Evolutionary conservation across 2,797 vertebrate species (phyloP).

Genomic region (Xenentodon cancila): DNA sequence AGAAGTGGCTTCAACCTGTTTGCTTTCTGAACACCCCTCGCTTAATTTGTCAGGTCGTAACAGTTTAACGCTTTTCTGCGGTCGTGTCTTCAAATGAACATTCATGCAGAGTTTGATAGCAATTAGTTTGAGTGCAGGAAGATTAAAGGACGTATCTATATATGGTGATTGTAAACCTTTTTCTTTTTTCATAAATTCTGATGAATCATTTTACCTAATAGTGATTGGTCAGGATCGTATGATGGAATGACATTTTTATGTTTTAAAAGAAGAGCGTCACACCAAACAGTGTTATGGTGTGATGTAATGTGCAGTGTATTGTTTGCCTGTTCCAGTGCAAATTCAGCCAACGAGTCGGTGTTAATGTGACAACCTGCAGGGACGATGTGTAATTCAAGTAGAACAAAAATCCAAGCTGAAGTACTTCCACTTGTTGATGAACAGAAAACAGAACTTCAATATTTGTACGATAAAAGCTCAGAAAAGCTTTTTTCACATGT

Average conservation of each 20-base stretch:
- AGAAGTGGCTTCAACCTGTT: conserved; percentile 53
- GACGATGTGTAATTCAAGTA: conserved; percentile 58
- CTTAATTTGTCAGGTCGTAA: conserved; percentile 51
- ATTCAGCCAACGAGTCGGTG: conserved; percentile 37
- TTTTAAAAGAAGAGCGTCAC: no score
- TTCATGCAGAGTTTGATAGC: conserved; percentile 29
- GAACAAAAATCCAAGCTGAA: conserved; percentile 41
- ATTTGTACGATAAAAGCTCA: conserved; percentile 23
- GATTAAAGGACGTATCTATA: conserved; percentile 18
- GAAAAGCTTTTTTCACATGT: conserved; percentile 17
- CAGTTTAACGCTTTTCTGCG: conserved; percentile 5
- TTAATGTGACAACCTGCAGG: conserved; percentile 45
- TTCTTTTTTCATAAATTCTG: background rate
- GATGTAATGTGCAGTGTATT: no score
- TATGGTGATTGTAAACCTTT: background rate
- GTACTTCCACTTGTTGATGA: conserved; percentile 26
- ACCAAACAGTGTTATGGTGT: background rate
- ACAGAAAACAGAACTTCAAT: conserved; percentile 11
- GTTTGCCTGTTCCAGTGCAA: conserved; percentile 33
- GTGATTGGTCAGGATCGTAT: background rate
- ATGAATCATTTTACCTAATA: background rate
- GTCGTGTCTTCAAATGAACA: conserved; percentile 27
- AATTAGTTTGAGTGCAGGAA: conserved; percentile 27
- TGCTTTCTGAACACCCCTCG: conserved; percentile 57
- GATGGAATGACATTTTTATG: no score